These are phyloP conservation scores for Neopipo cinnamomea DNA, from an alignment of 2,113 vertebrate species.

Conservation along the genomic window DNA sequence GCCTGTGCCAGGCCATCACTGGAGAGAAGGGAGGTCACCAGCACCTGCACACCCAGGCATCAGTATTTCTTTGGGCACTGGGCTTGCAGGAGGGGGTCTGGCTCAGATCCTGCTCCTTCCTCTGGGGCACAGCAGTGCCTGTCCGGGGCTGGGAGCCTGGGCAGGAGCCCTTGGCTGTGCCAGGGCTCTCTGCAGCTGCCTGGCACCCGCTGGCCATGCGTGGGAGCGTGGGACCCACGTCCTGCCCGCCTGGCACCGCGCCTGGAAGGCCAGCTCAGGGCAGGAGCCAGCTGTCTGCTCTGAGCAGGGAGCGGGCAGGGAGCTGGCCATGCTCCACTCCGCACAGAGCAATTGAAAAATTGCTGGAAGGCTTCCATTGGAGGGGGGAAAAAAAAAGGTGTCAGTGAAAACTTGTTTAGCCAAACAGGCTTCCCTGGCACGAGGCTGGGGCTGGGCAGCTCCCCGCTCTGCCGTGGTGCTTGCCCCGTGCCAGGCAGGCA, in stretches of 20 bases:
- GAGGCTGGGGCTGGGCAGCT: background rate
- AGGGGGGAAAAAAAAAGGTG: background rate
- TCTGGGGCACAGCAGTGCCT: background rate
- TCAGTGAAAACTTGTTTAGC: slow-evolving; percentile 25
- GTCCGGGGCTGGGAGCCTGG: background rate
- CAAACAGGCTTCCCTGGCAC: slow-evolving; percentile 11
- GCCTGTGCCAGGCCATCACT: background rate
- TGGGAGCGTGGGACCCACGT: background rate
- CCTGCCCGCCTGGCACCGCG: background rate
- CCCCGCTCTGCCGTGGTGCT: background rate
- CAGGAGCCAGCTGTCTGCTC: slow-evolving; percentile 25
- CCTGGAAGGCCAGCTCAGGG: background rate
- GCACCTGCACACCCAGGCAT: background rate
- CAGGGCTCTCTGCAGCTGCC: background rate
- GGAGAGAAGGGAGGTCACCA: accelerated
- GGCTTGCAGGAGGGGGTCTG: background rate
- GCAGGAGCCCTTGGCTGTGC: background rate
- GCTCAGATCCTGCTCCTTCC: background rate
- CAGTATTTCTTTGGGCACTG: background rate
- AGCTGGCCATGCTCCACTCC: background rate
- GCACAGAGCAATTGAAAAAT: background rate
- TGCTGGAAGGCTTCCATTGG: background rate
- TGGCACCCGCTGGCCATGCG: accelerated
- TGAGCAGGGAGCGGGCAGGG: background rate
- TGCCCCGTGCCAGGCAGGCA: background rate